phyloP scores from a whole-genome alignment of 2,888 invertebrate genomes.

The Pseudoips prasinana region DNA sequence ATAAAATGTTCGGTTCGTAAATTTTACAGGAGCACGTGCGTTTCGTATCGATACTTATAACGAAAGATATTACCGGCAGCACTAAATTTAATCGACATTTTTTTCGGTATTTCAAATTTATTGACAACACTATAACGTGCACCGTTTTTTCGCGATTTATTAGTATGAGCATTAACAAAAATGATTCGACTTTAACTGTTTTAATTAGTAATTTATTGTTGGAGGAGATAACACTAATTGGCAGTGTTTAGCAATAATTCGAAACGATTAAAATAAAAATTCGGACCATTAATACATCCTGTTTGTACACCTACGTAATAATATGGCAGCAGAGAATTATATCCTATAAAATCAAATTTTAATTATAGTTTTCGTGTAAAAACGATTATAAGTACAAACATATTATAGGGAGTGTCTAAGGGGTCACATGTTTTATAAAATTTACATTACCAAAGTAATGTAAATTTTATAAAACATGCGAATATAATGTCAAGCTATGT shows the following conservation, averaged over 20 bases:
- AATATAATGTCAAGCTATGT: too few species aligned
- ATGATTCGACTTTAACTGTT: slow-evolving; percentile 53
- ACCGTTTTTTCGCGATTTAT: slow-evolving; percentile 47
- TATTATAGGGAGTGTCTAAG: too few species aligned
- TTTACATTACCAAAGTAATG: too few species aligned
- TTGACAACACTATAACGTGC: slow-evolving; percentile 43
- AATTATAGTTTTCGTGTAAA: slow-evolving; percentile 24
- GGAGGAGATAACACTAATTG: slow-evolving; percentile 48
- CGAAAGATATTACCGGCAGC: slow-evolving; percentile 34
- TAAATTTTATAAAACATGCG: too few species aligned
- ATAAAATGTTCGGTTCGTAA: slow-evolving; percentile 50
- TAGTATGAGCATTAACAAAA: slow-evolving; percentile 52
- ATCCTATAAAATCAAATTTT: slow-evolving; percentile 22
- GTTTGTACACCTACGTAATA: slow-evolving; percentile 32
- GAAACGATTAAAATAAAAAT: slow-evolving; percentile 24
- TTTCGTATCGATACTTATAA: slow-evolving; percentile 31
- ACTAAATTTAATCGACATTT: slow-evolving; percentile 28
- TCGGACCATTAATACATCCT: slow-evolving; percentile 22
- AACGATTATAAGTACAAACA: too few species aligned
- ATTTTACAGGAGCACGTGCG: slow-evolving; percentile 55
- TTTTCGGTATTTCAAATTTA: slow-evolving; percentile 22
- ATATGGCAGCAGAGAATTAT: slow-evolving; percentile 19
- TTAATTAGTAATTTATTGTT: slow-evolving; percentile 62
- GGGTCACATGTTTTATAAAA: too few species aligned
- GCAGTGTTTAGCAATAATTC: slow-evolving; percentile 31